Percentiles rank a stretch among this genome's conserved stretches.
phyloP scores from a whole-genome alignment of 2,113 vertebrate genomes.

The Grammomys dolichurus region DNA sequence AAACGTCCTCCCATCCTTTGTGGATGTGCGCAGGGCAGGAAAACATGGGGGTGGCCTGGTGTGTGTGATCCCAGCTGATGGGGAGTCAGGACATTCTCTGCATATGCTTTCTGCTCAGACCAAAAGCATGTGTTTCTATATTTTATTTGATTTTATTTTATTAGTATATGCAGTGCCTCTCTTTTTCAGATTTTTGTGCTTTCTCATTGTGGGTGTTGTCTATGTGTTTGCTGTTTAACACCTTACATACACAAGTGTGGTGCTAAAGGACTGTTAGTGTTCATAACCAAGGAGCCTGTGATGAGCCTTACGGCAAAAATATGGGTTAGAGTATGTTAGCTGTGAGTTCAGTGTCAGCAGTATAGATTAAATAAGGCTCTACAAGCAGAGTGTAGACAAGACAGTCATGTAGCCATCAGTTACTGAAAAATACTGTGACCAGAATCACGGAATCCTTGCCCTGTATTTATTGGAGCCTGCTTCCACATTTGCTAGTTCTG shows the following conservation, averaged over 20 bases:
- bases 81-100: accelerated
- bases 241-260: not conserved
- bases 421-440: not conserved
- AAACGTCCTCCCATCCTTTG: not conserved
- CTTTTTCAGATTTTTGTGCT: not conserved
- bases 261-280: not conserved
- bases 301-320: not conserved
- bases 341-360: not conserved
- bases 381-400: not conserved
- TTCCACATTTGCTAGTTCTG: not conserved
- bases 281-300: not conserved
- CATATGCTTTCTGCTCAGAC: not conserved
- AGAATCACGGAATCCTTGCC: not conserved
- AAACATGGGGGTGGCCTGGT: not conserved
- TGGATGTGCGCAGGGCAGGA: not conserved
- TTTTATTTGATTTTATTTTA: too few species aligned
- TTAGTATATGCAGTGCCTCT: not conserved
- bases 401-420: not conserved
- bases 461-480: not conserved
- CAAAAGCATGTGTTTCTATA: not conserved
- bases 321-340: too few species aligned
- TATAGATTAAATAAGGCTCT: not conserved
- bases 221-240: not conserved
- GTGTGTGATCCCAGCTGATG: not conserved
- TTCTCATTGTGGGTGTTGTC: not conserved